Evolutionary conservation across 2,797 vertebrate genomes (phyloP).

Genomic region (Chaetophractus vellerosus): DNA sequence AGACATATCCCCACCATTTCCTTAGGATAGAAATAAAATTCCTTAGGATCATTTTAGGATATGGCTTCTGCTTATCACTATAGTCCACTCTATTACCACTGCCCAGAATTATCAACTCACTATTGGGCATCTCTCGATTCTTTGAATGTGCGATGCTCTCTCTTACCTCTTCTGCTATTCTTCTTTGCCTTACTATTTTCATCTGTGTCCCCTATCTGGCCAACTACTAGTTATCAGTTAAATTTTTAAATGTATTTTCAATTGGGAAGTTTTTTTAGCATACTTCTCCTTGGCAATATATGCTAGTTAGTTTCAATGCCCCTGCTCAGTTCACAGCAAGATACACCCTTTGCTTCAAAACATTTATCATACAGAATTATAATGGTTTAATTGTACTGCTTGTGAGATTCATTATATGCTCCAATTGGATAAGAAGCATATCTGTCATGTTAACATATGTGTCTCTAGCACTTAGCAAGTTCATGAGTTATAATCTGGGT

Average conservation of each 20-base stretch:
- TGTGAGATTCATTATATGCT: not conserved
- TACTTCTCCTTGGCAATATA: not conserved
- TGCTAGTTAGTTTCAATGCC: not conserved
- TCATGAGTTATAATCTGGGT: not conserved
- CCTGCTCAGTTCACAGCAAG: accelerated
- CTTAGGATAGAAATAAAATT: not conserved
- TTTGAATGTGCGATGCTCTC: not conserved
- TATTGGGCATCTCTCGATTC: not conserved
- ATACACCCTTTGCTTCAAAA: not conserved
- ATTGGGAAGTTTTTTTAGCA: not conserved
- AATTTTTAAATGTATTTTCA: not conserved
- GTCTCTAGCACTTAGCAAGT: not conserved
- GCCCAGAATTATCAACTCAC: not conserved
- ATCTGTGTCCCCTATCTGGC: not conserved
- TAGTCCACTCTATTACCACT: not conserved
- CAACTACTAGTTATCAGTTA: not conserved
- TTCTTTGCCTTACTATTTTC: not conserved
- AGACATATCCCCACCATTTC: not conserved
- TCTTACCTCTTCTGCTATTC: not conserved
- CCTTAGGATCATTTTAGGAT: not conserved
- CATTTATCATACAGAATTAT: not conserved
- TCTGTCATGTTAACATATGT: not conserved
- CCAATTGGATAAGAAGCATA: not conserved
- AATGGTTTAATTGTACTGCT: not conserved
- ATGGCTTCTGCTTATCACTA: not conserved